Conservation (phyloP, 2,113 vertebrate species). For the Malurus alboscapulatus region DNA sequence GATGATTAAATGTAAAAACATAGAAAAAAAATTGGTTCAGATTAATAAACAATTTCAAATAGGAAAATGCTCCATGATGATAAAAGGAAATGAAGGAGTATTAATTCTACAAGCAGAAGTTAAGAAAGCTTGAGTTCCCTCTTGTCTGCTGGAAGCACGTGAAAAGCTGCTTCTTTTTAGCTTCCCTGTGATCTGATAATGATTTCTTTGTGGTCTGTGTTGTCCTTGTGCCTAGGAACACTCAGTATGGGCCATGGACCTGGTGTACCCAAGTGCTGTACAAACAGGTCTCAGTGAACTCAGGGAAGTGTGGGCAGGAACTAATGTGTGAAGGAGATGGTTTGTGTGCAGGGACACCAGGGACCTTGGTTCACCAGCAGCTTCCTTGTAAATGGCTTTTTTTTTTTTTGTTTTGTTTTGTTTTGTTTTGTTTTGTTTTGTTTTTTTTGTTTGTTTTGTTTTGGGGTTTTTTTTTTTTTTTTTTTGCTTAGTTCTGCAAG, state of each 20-base stretch:
- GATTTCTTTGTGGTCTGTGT: slow-evolving; percentile 8
- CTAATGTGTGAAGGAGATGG: not conserved
- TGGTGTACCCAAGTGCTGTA: not conserved
- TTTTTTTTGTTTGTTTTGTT: too few species aligned
- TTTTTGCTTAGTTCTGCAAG: not conserved
- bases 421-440: too few species aligned
- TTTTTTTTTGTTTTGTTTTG: not conserved
- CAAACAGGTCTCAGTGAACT: not conserved
- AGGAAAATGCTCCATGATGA: slow-evolving; percentile 12
- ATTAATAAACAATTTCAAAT: slow-evolving; percentile 57
- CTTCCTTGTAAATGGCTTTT: not conserved
- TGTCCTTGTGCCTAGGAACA: slow-evolving; percentile 12
- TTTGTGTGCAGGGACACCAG: not conserved
- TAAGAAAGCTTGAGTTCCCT: not conserved
- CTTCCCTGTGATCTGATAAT: slow-evolving; percentile 3
- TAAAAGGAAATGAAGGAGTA: slow-evolving; percentile 25
- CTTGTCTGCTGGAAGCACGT: not conserved
- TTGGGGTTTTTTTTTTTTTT: not conserved
- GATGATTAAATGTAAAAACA: slow-evolving; percentile 71
- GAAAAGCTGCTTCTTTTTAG: not conserved
- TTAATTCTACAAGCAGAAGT: slow-evolving; percentile 20
- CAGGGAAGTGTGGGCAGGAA: not conserved
- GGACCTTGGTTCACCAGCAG: not conserved
- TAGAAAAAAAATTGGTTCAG: slow-evolving; percentile 37
- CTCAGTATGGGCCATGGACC: not conserved